These are phyloP conservation scores for Apostichopus californicus DNA, from an alignment of 35 echinoderm and acorn worm species.

Conservation along the genomic window DNA sequence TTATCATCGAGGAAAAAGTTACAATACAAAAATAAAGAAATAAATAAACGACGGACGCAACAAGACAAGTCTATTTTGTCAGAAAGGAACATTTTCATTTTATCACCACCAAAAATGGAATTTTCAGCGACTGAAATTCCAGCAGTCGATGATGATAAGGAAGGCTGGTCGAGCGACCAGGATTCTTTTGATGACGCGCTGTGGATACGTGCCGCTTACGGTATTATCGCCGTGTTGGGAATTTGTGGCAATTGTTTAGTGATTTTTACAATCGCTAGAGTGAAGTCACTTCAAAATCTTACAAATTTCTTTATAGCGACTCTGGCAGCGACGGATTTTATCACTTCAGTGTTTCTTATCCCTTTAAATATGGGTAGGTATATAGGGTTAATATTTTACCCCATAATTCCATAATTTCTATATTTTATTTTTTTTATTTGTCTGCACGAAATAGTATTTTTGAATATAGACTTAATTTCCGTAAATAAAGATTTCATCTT, in stretches of 20 bases:
- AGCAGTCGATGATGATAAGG: not conserved
- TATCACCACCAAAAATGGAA: no score
- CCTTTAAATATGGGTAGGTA: constrained; percentile 83
- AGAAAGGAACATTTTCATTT: no score
- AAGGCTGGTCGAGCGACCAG: constrained; percentile 58
- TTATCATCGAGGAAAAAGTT: no score
- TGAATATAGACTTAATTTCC: no score
- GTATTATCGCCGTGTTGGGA: constrained; percentile 73
- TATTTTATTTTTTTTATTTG: no score
- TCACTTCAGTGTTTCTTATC: constrained; percentile 91
- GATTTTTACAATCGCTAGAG: constrained; percentile 74
- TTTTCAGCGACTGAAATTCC: not conserved
- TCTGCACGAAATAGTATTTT: no score
- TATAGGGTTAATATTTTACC: no score
- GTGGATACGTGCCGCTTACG: constrained; percentile 68
- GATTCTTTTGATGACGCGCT: constrained; percentile 70
- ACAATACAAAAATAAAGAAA: no score
- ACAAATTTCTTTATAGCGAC: constrained; percentile 92
- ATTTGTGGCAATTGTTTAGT: constrained; percentile 88
- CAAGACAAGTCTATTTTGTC: no score
- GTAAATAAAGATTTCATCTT: no score
- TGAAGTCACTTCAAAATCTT: constrained; percentile 61
- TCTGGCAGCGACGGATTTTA: constrained; percentile 76
- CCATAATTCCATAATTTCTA: no score
- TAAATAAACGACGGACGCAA: no score